Base-by-base conservation (phyloP, 2,888 invertebrate species). In the Timandra comae region DNA sequence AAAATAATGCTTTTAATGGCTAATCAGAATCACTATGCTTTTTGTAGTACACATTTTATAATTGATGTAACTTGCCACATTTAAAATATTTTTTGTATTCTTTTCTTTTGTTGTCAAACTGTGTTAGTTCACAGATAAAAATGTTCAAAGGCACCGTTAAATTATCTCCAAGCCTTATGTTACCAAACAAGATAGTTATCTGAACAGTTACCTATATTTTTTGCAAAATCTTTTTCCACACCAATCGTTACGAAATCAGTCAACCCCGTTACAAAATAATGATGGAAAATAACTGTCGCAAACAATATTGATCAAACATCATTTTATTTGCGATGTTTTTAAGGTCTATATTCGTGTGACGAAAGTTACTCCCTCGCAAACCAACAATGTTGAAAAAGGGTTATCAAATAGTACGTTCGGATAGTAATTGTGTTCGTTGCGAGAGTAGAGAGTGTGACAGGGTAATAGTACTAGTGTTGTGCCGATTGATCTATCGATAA, bases 241-340 rank as follows among this genome's bases (percentile, higher is more conserved):
- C 19, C 56, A 44, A 60, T 73, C 69, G 72, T 73, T 63, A 61
- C 40, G 60, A 68, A 70, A 75, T 73, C 77, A 72, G 65, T 58
- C 63, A 55, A 55, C 60, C 58, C 57, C 58, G 50, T 51, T 62
- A 12, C 38, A 16, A 36, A 42, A 43, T 42, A 43, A 40, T 39
- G 23, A 31, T 24, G 30, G 12, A n/a, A 27, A 38, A 42, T 35
- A 43, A 39, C 43, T 43, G 38, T 36, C 31, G 35, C 35, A 24
- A 29, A 29, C 33, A 43, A 39, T 10, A 7, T 12, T 27, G 26
- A 25, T 30, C 30, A 27, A 36, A 33, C 12, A 30, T 22, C 12
- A 13, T 9, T 12, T 32, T n/a, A 25, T 12, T 19, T 6, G n/a
- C 7, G 7, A 10, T 3, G n/a, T n/a, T 1, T n/a, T 7, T 49